A percentile compares a stretch with the other conserved stretches of the same genome.
Evolutionary conservation across 2,888 invertebrate species (phyloP).

Genomic region (Parnassius glacialis): DNA sequence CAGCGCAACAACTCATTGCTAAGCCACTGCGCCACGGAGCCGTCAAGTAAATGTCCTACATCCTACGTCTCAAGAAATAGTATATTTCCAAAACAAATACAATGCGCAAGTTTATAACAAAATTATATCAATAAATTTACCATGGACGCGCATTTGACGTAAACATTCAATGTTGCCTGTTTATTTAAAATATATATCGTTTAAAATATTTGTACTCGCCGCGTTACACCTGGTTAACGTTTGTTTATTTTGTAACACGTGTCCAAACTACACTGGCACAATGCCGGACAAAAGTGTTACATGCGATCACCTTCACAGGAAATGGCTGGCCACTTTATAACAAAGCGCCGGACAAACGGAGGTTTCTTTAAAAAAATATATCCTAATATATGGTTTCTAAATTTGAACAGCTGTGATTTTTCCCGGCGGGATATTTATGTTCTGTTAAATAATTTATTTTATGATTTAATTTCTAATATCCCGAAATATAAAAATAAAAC

Average conservation of each 20-base stretch:
- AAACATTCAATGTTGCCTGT: neutral
- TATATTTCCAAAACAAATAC: too few relatives aligned
- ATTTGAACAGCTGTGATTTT: conserved; percentile 61
- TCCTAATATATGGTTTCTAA: conserved; percentile 17
- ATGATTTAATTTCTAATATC: too few relatives aligned
- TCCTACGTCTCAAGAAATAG: too few relatives aligned
- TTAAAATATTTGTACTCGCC: conserved; percentile 9
- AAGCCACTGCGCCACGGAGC: too few relatives aligned
- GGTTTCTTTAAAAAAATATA: conserved; percentile 32
- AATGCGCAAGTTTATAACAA: too few relatives aligned
- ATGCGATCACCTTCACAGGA: conserved; percentile 40
- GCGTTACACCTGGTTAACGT: conserved; percentile 39
- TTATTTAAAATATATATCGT: neutral
- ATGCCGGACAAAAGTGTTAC: conserved; percentile 39
- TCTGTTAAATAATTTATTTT: too few relatives aligned
- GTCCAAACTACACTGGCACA: conserved; percentile 40
- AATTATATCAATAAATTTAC: neutral
- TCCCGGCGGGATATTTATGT: conserved; percentile 36
- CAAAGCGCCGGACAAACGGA: conserved; percentile 31
- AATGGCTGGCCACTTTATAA: conserved; percentile 40
- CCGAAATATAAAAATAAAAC: too few relatives aligned
- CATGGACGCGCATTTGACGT: neutral
- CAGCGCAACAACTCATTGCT: too few relatives aligned
- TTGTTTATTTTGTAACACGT: conserved; percentile 48
- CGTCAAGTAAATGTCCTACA: too few relatives aligned